Conservation (phyloP, 2,113 vertebrate genomes). For the Spheniscus mendiculus region DNA sequence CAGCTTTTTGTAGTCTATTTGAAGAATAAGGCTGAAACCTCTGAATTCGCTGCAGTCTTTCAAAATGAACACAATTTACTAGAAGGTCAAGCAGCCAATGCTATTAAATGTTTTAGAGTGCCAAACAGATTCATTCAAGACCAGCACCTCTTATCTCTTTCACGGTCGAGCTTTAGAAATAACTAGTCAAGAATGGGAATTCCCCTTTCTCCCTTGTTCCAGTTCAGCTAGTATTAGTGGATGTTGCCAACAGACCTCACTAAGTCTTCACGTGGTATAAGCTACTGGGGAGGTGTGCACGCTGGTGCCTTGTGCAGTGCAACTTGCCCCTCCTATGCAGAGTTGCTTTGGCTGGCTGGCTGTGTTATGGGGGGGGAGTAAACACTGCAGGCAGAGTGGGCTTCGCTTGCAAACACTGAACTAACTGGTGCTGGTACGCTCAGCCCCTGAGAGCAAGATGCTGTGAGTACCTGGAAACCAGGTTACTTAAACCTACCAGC, state of each 20-base stretch:
- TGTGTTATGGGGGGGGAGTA: background rate
- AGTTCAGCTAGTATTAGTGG: background rate
- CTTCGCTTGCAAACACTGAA: background rate
- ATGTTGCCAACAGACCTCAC: background rate
- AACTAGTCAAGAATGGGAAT: background rate
- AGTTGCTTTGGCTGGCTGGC: background rate
- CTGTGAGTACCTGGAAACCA: background rate
- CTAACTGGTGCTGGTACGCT: background rate
- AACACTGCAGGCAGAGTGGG: background rate
- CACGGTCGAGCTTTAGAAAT: background rate
- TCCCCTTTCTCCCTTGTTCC: background rate
- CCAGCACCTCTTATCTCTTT: background rate
- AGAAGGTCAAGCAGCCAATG: background rate
- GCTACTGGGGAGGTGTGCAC: background rate
- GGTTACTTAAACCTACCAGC: background rate
- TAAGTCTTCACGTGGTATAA: background rate
- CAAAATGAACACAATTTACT: background rate
- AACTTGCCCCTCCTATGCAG: background rate
- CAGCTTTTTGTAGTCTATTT: background rate
- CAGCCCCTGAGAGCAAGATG: background rate
- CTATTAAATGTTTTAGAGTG: background rate
- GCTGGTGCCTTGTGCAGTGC: background rate
- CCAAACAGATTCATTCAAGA: background rate
- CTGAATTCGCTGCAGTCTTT: background rate
- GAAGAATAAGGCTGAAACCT: background rate